A percentile compares a stretch with the other conserved stretches of the same genome.
Evolutionary conservation across 1,140 invertebrate genomes (phyloP).

Genomic region (Eurytemora carolleeae): DNA sequence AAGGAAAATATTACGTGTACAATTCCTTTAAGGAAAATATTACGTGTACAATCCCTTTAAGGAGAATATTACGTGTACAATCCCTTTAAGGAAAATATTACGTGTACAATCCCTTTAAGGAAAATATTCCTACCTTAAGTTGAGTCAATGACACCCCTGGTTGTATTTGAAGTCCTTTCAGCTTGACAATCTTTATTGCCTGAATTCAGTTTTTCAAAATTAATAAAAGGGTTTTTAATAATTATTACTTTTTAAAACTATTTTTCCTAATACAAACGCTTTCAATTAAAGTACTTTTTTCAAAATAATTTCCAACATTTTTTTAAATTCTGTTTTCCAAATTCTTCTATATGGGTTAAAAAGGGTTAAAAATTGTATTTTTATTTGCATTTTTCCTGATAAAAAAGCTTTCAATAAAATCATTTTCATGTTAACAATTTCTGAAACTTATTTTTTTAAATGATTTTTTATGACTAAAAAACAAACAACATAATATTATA

Average conservation of each 20-base stretch:
- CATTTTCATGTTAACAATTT: no score
- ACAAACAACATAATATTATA: no score
- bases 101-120: neutral
- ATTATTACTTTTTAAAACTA: neutral
- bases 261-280: neutral
- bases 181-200: constrained; percentile 60
- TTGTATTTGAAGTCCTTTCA: constrained; percentile 1
- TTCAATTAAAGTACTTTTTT: neutral
- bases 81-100: neutral
- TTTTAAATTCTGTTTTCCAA: neutral
- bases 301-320: neutral
- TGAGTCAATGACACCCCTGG: constrained; percentile 35
- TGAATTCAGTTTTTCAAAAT: constrained; percentile 24
- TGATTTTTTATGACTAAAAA: no score
- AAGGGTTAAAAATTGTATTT: neutral
- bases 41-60: no score
- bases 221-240: neutral
- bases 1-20: no score
- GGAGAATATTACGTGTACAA: neutral
- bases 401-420: no score
- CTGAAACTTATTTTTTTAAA: no score
- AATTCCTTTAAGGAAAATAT: no score
- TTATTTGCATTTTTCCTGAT: no score
- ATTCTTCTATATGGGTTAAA: neutral
- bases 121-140: constrained; percentile 19